A percentile compares a stretch with the other conserved stretches of the same genome.
These are phyloP conservation scores for Parus major DNA, from an alignment of 2,113 vertebrate genomes.

Conservation along the genomic window DNA sequence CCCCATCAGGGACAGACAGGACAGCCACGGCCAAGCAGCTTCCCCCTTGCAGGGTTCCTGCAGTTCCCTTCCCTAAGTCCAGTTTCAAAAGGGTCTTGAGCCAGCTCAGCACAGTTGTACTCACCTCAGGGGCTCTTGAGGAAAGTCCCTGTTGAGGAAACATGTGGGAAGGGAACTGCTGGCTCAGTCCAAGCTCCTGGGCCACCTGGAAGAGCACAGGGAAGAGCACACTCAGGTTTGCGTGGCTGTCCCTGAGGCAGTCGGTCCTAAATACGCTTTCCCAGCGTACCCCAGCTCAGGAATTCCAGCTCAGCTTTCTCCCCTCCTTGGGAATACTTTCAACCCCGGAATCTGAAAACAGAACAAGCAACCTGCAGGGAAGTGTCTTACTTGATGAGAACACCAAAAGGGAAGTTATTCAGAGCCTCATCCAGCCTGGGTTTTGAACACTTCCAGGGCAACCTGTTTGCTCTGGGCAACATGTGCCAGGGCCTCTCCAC, in stretches of 20 bases:
- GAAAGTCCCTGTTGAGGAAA: too few species aligned
- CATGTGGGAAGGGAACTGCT: neutral
- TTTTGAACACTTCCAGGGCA: neutral
- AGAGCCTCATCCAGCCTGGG: neutral
- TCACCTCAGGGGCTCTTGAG: neutral
- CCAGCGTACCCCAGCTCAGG: neutral
- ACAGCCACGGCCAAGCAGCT: neutral
- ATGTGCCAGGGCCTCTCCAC: neutral
- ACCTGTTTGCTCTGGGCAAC: neutral
- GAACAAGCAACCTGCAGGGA: neutral
- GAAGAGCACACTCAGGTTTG: rapidly evolving
- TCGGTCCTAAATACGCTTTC: neutral
- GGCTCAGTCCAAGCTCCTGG: neutral
- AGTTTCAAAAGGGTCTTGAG: neutral
- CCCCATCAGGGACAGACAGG: neutral
- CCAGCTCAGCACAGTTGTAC: neutral
- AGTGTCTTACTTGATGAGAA: neutral
- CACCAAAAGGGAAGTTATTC: neutral
- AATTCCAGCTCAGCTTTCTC: neutral
- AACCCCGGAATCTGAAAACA: neutral
- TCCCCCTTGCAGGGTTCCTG: neutral
- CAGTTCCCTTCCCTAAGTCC: neutral
- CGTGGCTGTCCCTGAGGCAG: rapidly evolving
- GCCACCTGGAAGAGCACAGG: neutral
- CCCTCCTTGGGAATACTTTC: neutral